These are phyloP conservation scores for Artibeus lituratus DNA, from an alignment of 2,797 vertebrate species.

Conservation along the genomic window DNA sequence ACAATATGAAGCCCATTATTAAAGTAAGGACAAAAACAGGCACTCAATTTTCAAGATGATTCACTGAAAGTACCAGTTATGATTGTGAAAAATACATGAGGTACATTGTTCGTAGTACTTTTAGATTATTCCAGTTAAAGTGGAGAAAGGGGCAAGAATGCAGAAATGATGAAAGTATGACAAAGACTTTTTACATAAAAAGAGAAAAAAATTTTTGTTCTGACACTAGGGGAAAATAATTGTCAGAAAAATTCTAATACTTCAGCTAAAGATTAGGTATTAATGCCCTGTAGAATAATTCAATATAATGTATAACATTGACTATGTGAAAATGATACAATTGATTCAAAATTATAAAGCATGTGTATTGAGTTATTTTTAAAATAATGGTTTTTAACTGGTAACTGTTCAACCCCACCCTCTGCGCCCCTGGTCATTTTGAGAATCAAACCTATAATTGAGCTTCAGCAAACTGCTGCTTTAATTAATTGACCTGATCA, in stretches of 20 bases:
- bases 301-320: background rate
- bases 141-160: background rate
- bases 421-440: background rate
- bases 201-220: background rate
- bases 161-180: background rate
- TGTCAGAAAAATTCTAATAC: background rate
- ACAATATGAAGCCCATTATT: background rate
- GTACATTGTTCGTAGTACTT: background rate
- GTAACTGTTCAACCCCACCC: background rate
- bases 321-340: background rate
- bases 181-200: background rate
- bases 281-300: background rate
- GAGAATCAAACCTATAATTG: background rate
- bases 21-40: background rate
- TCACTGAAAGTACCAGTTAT: background rate
- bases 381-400: conserved; percentile 9
- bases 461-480: background rate
- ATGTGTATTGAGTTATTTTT: background rate
- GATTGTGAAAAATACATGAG: background rate
- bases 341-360: conserved; percentile 1
- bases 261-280: background rate
- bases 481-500: background rate
- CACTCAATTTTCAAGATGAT: background rate
- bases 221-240: background rate
- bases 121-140: background rate